Evolutionary conservation across 2,797 vertebrate species (phyloP).

Genomic region (Anguilla anguilla): DNA sequence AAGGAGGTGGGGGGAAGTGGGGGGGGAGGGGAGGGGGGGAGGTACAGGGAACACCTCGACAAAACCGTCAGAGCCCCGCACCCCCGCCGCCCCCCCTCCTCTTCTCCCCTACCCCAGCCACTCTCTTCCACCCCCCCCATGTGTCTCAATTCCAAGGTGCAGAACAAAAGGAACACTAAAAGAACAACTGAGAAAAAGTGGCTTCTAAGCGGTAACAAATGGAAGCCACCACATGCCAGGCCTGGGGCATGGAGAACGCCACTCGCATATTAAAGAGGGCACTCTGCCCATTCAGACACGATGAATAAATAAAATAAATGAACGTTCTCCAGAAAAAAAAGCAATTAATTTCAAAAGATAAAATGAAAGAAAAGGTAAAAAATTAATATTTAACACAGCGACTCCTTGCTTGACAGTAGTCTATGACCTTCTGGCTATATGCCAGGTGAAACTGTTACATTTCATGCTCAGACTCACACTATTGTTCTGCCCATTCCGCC

Average conservation of each 20-base stretch:
- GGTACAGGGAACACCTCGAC: too few relatives aligned
- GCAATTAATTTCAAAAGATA: not conserved
- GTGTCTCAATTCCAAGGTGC: too few relatives aligned
- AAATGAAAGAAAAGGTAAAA: not conserved
- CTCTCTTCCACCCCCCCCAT: too few relatives aligned
- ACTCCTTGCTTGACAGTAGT: not conserved
- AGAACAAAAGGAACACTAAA: constrained; percentile 8
- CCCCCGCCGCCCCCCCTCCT: too few relatives aligned
- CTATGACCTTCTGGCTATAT: not conserved
- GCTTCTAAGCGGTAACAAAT: constrained; percentile 44
- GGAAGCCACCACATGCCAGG: constrained; percentile 39
- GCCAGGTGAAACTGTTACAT: not conserved
- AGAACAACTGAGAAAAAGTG: not conserved
- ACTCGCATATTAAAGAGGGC: constrained; percentile 42
- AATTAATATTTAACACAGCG: not conserved
- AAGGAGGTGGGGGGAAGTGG: constrained; percentile 28
- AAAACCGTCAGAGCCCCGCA: too few relatives aligned
- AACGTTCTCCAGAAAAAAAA: not conserved
- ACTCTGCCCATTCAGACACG: constrained; percentile 24
- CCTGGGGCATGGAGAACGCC: constrained; percentile 1
- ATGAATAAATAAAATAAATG: not conserved
- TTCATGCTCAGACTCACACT: not conserved
- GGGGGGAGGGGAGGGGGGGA: too few relatives aligned
- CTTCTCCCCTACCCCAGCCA: too few relatives aligned
- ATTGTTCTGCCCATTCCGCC: not conserved